phyloP scores from a whole-genome alignment of 2,797 vertebrate genomes.

The Cygnus olor region DNA sequence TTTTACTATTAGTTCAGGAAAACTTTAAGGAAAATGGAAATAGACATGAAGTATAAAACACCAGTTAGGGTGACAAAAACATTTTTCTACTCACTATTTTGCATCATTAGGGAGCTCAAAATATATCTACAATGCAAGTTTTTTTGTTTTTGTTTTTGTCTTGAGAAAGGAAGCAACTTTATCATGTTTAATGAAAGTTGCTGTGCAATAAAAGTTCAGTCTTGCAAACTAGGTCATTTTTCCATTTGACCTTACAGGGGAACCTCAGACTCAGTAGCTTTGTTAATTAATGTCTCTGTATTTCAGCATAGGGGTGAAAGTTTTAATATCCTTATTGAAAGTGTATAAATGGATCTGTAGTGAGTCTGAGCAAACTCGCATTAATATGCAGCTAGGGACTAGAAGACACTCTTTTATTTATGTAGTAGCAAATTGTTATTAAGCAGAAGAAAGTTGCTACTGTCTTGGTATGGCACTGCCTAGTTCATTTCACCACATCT shows the following conservation, averaged over 20 bases:
- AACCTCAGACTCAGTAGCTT: constrained; percentile 57
- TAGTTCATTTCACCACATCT: neutral
- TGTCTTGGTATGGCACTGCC: neutral
- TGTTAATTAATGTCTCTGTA: constrained; percentile 60
- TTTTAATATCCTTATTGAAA: neutral
- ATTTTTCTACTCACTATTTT: constrained; percentile 33
- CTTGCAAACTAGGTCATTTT: constrained; percentile 53
- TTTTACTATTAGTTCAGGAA: neutral
- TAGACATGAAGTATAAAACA: neutral
- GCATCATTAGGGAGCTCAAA: constrained; percentile 15
- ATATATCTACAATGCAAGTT: neutral
- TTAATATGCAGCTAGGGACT: constrained; percentile 14
- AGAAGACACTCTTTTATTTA: neutral
- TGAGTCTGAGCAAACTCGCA: neutral
- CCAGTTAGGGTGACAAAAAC: neutral
- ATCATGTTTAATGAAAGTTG: constrained; percentile 58
- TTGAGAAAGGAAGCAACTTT: constrained; percentile 35
- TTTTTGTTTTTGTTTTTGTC: neutral
- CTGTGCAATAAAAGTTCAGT: constrained; percentile 44
- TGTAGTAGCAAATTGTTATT: neutral
- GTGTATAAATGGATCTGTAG: neutral
- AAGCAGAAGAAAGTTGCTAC: neutral
- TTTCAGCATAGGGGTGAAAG: constrained; percentile 21
- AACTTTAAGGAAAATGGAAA: constrained; percentile 2
- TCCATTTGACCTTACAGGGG: constrained; percentile 28